Evolutionary conservation across 1,140 invertebrate species (phyloP).

Genomic region (Psix sp.): DNA sequence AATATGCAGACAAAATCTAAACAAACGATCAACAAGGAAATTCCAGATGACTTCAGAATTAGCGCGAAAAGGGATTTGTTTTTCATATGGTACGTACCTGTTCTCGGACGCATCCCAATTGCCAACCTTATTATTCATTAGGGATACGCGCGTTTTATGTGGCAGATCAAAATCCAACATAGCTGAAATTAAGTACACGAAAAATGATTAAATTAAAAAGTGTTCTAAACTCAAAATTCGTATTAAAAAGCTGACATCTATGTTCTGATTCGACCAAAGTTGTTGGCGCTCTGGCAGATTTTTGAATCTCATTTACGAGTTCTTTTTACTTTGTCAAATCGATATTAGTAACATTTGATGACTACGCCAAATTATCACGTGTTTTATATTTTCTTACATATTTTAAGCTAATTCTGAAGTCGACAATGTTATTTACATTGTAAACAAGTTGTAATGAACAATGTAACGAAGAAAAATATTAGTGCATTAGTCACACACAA

Average conservation of each 20-base stretch:
- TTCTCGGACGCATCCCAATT: constrained; percentile 71
- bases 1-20: constrained; percentile 5
- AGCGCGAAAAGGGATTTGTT: constrained; percentile 12
- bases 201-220: constrained; percentile 35
- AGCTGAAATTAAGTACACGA: constrained; percentile 69
- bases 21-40: constrained; percentile 20
- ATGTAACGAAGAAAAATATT: not conserved
- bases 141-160: constrained; percentile 71
- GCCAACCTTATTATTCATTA: constrained; percentile 67
- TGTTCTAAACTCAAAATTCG: too few species aligned
- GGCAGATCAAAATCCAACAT: constrained; percentile 71
- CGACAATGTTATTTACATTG: constrained; percentile 40
- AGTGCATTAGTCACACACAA: not conserved
- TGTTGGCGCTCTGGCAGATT: too few species aligned
- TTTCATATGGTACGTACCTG: constrained; percentile 66
- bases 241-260: too few species aligned
- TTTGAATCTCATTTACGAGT: too few species aligned
- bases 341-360: too few species aligned
- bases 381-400: not conserved
- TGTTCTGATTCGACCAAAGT: too few species aligned
- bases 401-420: constrained; percentile 57
- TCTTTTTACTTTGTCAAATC: too few species aligned
- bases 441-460: constrained; percentile 7
- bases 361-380: too few species aligned
- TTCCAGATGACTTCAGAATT: constrained; percentile 59